Base-by-base conservation (phyloP, 2,113 vertebrate species). In the Okapia johnstoni region DNA sequence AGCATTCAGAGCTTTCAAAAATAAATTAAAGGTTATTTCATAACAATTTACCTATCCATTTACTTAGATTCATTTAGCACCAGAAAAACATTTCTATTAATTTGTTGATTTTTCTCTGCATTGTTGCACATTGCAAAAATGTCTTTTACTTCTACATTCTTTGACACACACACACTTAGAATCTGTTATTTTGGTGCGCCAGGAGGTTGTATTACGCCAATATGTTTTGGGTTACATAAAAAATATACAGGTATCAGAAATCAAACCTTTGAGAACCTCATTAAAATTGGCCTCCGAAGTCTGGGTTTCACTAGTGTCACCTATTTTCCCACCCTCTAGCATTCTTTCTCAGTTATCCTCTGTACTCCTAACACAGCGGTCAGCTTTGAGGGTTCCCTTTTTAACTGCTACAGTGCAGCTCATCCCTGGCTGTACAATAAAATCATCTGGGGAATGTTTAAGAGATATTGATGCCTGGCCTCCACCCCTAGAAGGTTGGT, bases 91-190 rank as follows among this genome's bases (percentile, higher is more conserved):
- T 83, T 96, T 98, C n/a, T 85, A 96, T 97, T 97, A 90, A 95
- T 94, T 95, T 97, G 21, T 92, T 98, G 94, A 36, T 94, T 98
- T 97, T 97, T 97, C 33, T 97, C 90, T 98, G 84, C 92, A 93
- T 70, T 93, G 55, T 94, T 96, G 89, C 85, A 87, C 87, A 96
- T 95, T 85, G n/a, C 7, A 95, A 40, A 97, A 83, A 70, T 57
- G 11, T 85, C 63, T 96, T 97, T 98, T 90, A 86, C 96, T 98
- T 92, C 77, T 25, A 97, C 81, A 43, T 80, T 96, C 94, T 73
- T 19, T 95, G 96, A 97, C 46, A 95, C 52, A 97, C 52, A 97
- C 97, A 97, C 88, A 97, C 90, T 63, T 58, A 85, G 96, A 97
- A 94, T 97, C 93, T 95, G 90, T 97, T 92, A 95, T 58, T 30